Conservation (phyloP, 2,797 vertebrate species). For the Bucorvus abyssinicus region DNA sequence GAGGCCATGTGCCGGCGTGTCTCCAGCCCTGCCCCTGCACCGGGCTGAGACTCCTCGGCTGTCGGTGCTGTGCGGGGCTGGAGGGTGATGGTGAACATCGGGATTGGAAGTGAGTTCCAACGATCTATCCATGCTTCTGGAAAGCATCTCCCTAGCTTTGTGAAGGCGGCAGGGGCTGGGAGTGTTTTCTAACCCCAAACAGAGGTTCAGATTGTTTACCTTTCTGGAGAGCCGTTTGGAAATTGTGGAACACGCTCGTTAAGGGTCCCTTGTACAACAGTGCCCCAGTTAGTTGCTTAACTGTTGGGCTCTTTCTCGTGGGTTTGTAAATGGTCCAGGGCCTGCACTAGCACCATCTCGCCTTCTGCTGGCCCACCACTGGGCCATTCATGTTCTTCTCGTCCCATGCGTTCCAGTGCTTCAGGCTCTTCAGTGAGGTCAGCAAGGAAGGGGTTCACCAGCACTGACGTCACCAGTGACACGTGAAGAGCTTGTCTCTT, state of each 20-base stretch:
- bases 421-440: not conserved
- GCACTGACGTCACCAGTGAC: fast-evolving
- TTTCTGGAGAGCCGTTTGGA: not conserved
- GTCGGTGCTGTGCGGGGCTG: not conserved
- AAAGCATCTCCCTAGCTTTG: not conserved
- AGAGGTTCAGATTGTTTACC: not conserved
- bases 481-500: fast-evolving
- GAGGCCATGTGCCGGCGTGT: not conserved
- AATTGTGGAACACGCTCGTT: not conserved
- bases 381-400: not conserved
- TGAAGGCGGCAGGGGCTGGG: not conserved
- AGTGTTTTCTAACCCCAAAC: not conserved
- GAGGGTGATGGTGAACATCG: fast-evolving
- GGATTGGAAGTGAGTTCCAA: not conserved
- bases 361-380: not conserved
- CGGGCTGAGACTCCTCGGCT: no score
- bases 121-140: not conserved
- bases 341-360: not conserved
- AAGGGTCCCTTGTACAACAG: not conserved
- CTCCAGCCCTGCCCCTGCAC: not conserved
- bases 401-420: fast-evolving
- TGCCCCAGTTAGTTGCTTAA: not conserved
- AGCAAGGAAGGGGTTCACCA: not conserved
- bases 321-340: not conserved
- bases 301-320: not conserved